phyloP scores from a whole-genome alignment of 2,113 vertebrate genomes.

The Mastomys natalensis region DNA sequence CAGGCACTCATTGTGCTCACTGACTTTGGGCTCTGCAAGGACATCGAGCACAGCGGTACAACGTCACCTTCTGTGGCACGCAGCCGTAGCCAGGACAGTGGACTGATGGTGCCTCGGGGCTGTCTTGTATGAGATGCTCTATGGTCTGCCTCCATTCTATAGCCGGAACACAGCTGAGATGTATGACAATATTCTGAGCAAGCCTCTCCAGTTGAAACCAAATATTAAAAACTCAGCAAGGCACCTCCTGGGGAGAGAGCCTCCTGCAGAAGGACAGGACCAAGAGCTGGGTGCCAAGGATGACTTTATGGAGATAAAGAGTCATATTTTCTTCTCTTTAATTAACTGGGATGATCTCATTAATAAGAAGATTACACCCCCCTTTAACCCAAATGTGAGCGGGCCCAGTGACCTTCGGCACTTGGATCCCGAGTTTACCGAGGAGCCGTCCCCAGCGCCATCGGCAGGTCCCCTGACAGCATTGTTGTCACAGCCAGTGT shows the following conservation, averaged over 20 bases:
- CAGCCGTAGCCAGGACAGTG: conserved; percentile 97
- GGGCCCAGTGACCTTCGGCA: conserved; percentile 97
- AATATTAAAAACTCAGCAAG: conserved; percentile 98
- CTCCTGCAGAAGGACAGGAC: conserved; percentile 97
- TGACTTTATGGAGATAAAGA: conserved; percentile 98
- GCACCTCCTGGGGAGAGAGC: conserved; percentile 96
- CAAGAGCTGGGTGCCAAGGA: conserved; percentile 95
- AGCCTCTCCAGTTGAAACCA: conserved; percentile 97
- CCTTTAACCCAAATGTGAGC: conserved; percentile 99
- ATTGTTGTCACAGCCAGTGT: conserved; percentile 95
- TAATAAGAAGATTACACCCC: conserved; percentile 98
- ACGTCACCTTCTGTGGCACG: conserved; percentile 98
- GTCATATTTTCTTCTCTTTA: conserved; percentile 97
- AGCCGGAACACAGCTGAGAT: conserved; percentile 99
- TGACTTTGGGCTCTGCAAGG: conserved; percentile 99
- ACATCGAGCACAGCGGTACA: conserved; percentile 98
- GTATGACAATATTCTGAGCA: conserved; percentile 99
- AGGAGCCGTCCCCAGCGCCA: conserved; percentile 97
- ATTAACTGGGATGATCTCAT: conserved; percentile 99
- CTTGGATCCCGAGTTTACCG: conserved; percentile 99
- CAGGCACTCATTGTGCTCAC: conserved; percentile 98
- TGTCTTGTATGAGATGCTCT: conserved; percentile 98
- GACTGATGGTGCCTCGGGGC: conserved; percentile 99
- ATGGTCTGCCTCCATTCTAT: conserved; percentile 98
- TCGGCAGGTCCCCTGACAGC: conserved; percentile 95